A percentile compares a stretch with the other conserved stretches of the same genome.
Evolutionary conservation across 2,888 invertebrate genomes (phyloP).

Genomic region (Orchestes rusci): DNA sequence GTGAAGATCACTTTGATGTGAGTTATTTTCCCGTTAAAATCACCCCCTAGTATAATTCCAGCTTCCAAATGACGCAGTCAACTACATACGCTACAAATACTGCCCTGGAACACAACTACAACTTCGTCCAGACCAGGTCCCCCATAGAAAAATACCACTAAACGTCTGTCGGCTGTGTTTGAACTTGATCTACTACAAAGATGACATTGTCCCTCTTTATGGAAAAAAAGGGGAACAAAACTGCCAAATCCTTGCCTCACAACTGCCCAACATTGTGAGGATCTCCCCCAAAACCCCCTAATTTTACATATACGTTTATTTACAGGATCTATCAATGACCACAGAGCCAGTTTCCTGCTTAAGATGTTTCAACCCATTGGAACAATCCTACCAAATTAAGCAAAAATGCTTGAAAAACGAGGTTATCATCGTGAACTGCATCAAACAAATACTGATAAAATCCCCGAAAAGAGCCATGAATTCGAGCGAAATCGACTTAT

Average conservation of each 20-base stretch:
- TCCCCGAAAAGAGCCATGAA: slow-evolving; percentile 8
- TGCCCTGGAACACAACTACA: slow-evolving; percentile 7
- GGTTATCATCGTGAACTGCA: slow-evolving; percentile 12
- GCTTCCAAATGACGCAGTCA: slow-evolving; percentile 16
- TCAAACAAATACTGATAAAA: slow-evolving; percentile 8
- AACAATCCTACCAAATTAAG: slow-evolving; percentile 10
- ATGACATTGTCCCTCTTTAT: slow-evolving; percentile 14
- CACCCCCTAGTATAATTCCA: neutral
- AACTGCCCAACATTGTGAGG: slow-evolving; percentile 14
- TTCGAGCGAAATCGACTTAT: slow-evolving; percentile 12
- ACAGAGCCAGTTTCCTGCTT: slow-evolving; percentile 12
- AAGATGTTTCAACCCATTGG: slow-evolving; percentile 16
- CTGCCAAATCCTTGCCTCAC: slow-evolving; percentile 7
- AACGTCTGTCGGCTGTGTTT: slow-evolving; percentile 16
- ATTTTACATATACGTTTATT: neutral
- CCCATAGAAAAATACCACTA: slow-evolving; percentile 13
- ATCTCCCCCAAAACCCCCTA: no score
- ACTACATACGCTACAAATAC: slow-evolving; percentile 17
- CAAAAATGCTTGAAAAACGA: slow-evolving; percentile 12
- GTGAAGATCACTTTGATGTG: slow-evolving; percentile 22
- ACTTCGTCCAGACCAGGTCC: slow-evolving; percentile 6
- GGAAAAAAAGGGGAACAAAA: slow-evolving; percentile 6
- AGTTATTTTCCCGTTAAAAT: neutral
- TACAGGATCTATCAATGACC: slow-evolving; percentile 16
- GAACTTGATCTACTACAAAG: slow-evolving; percentile 10